phyloP scores from a whole-genome alignment of 2,797 vertebrate species.

The Protosalanx chinensis region DNA sequence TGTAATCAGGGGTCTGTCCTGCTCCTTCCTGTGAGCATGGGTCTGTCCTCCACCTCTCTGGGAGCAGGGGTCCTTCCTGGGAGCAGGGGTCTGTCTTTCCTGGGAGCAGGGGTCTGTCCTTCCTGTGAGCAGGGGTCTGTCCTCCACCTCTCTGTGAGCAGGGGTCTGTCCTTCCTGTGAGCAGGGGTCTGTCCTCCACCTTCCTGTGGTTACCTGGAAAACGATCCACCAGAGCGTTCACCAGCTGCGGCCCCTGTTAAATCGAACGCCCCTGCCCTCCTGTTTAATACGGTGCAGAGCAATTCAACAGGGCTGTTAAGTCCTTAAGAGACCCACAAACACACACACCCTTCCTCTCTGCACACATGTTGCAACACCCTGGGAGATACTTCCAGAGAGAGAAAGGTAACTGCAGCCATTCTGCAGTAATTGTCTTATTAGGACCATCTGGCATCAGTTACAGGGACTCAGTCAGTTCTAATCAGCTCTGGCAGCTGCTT shows the following conservation, averaged over 20 bases:
- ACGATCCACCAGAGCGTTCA: constrained; percentile 39
- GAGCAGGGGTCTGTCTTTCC: too few relatives aligned
- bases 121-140: too few relatives aligned
- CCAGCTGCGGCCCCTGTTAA: constrained; percentile 26
- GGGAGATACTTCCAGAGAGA: constrained; percentile 20
- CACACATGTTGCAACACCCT: background rate
- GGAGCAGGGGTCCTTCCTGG: too few relatives aligned
- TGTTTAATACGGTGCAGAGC: constrained; percentile 39
- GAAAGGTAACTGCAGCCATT: constrained; percentile 33
- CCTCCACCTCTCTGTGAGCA: constrained; percentile 4
- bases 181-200: constrained; percentile 31
- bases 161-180: background rate
- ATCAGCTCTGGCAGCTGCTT: constrained; percentile 48
- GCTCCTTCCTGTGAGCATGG: too few relatives aligned
- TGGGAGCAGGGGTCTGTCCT: too few relatives aligned
- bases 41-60: too few relatives aligned
- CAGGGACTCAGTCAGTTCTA: constrained; percentile 44
- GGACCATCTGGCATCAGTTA: constrained; percentile 51
- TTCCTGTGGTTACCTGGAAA: constrained; percentile 42
- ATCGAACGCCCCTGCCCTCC: constrained; percentile 42
- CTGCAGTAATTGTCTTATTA: constrained; percentile 32
- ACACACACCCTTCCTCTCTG: constrained; percentile 6
- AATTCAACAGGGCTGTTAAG: constrained; percentile 53
- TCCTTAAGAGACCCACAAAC: constrained; percentile 23
- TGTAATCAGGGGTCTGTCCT: background rate